Base-by-base conservation (phyloP, 2,113 vertebrate species). In the Phalacrocorax aristotelis region DNA sequence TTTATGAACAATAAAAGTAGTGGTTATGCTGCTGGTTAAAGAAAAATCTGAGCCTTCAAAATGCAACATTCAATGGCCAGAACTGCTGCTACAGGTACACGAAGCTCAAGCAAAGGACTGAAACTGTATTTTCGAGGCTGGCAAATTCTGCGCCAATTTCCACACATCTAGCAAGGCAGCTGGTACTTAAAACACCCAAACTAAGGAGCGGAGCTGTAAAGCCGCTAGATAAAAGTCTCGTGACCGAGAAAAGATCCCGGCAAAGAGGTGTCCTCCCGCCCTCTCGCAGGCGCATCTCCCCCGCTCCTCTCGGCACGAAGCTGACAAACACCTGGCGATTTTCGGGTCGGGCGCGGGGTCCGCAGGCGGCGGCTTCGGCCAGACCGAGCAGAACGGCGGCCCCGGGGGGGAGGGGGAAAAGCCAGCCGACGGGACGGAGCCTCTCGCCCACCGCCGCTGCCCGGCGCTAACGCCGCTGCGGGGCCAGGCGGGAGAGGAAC, bases 291-390 rank as follows among this genome's bases (percentile, higher is more conserved):
- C 7, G 4, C 27, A 0, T 38, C 64, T 34, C 17, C 46, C 13
- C n/a, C 36, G 3, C 4, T 38, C 34, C 23, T 9, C 30, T 27
- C 32, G 7, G 6, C 22, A 16, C 2, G 20, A 12, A 57, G 74
- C 64, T 3, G 9, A 15, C 52, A 25, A 36, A 1, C 9, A 17
- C 2, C 46, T 2, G 40, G 13, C 1, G 66, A 17, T 8, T 30
- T 3, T 2, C 75, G 6, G 27, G 7, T 54, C 19, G 9, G 55
- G 6, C 15, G 9, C 1, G 5, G 48, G 54, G 16, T 10, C 10
- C n/a, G 0, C 2, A 34, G 16, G 0, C 4, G 34, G 49, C 75
- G 7, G 36, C 1, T 52, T 7, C 1, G n/a, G 61, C 6, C 7
- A 42, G 40, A 52, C 71, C 42, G 10, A 34, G 71, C 38, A 21